Base-by-base conservation (phyloP, 92 coral and sea anemone species). In the Porites rus region DNA sequence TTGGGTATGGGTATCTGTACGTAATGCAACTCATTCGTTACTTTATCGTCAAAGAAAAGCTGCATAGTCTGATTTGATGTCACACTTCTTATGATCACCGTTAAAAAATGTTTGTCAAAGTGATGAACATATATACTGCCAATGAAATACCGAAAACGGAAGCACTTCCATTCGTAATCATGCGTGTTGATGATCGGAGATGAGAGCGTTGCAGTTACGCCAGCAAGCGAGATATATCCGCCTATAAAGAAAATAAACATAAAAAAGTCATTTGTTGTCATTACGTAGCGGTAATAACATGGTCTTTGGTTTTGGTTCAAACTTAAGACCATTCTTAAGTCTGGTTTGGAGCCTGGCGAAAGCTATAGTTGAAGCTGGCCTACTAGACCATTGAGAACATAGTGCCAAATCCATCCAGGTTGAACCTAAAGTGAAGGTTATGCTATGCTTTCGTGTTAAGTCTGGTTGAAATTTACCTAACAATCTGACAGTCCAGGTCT, bases 161-260 rank as follows among this genome's bases (percentile, higher is more conserved):
- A 11, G 76, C 93, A 90, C 85, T 86, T 90, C 93, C 93, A 90
- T 50, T 86, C 79, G 65, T 86, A 76, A 13, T 62, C 50, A 43
- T 50, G 31, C 16, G 46, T 10, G 83, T 86, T 90, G 67, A 90
- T 77, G 43, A 31, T 17, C 10, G 87, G 84, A 17, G 90, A 80
- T 19, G 69, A 69, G 28, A 86, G 28, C 3, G 51, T 52, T 22
- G 84, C 53, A 4, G 67, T 75, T 24, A 65, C 53, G 4, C 51
- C 76, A 31, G 65, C 17, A 22, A 80, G 84, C 28, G 52, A 51
- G 9, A 67, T 31, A 51, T 24, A 80, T 51, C 50, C 76, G 3
- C 84, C 84, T 80, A 66, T 12, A 6, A 59, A 25, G 53, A 76
- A 56, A 8, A 17, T 5, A 63, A 18, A 31, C 43, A 31, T 31